Evolutionary conservation across 1,140 invertebrate species (phyloP), one percentile per base, ranked within the genome.

Genomic region (Lasioglossum albipes): DNA sequence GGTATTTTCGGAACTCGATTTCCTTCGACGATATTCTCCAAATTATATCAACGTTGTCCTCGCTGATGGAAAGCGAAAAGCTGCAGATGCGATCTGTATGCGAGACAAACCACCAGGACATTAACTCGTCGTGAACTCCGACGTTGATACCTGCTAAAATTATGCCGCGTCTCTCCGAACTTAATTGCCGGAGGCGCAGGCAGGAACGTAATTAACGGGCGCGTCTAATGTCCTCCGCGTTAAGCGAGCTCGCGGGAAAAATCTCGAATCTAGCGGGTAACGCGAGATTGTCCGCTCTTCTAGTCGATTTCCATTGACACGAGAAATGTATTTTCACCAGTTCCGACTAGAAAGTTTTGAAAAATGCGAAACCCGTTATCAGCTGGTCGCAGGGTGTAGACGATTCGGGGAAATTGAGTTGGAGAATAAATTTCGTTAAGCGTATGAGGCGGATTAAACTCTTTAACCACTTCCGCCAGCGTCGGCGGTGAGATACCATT

Each of bases 171-270:
- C 57, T 74, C 77, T 65, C 57, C n/a, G 45, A 72, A 72, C 59
- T 78, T 72, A 78, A 78, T 78, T 78, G 70, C 76, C 68, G 64
- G 45, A 52, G 62, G 59, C 75, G 54, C 31, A 59, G n/a, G 6
- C 52, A 2, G 41, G 45, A 45, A 61, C 45, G 45, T 54, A 72
- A 78, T 78, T 78, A 78, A 78, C 68, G 68, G 41, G 68, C 13
- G 31, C 16, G 10, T 41, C 75, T 71, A 70, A 49, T 49, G 42
- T 71, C 67, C 49, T 42, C 7, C 27, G 41, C 42, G 75, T 61
- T 45, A n/a, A 62, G 18, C 66, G 41, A 20, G 16, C 3, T 9
- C 57, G 20, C 27, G 22, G 65, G 27, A 41, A 54, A 41, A 65
- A 65, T 5, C 62, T 22, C 36, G 42, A 64, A 64, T 74, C 31